Evolutionary conservation across 2,113 vertebrate genomes (phyloP).

Genomic region (Toxotes chatareus): DNA sequence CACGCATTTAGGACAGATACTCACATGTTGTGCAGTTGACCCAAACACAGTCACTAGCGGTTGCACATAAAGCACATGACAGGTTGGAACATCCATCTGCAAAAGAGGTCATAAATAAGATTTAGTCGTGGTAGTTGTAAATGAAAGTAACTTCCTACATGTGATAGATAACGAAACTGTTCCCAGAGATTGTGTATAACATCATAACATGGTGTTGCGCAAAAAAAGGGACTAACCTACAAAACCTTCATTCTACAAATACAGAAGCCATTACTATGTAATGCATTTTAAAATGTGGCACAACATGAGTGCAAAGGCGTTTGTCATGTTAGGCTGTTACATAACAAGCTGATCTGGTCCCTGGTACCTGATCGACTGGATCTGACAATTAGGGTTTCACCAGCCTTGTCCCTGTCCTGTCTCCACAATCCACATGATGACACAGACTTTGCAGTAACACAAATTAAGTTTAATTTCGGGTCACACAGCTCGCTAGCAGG

Average conservation of each 20-base stretch:
- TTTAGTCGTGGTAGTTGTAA: slow-evolving; percentile 15
- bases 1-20: slow-evolving; percentile 60
- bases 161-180: background rate
- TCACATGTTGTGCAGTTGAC: slow-evolving; percentile 74
- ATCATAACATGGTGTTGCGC: background rate
- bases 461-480: background rate
- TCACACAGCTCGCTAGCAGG: slow-evolving; percentile 9
- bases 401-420: background rate
- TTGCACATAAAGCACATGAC: slow-evolving; percentile 51
- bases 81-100: slow-evolving; percentile 26
- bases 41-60: slow-evolving; percentile 59
- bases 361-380: slow-evolving; percentile 23
- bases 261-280: background rate
- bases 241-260: background rate
- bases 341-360: slow-evolving; percentile 37
- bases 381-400: background rate
- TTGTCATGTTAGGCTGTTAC: slow-evolving; percentile 21
- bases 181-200: background rate
- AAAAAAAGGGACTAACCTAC: background rate
- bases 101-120: slow-evolving; percentile 30
- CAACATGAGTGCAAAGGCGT: background rate
- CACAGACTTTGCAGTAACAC: background rate
- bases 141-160: background rate
- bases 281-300: slow-evolving; percentile 21
- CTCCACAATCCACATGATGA: background rate